Evolutionary conservation across 2,113 vertebrate genomes (phyloP).

Genomic region (Pseudonaja textilis): DNA sequence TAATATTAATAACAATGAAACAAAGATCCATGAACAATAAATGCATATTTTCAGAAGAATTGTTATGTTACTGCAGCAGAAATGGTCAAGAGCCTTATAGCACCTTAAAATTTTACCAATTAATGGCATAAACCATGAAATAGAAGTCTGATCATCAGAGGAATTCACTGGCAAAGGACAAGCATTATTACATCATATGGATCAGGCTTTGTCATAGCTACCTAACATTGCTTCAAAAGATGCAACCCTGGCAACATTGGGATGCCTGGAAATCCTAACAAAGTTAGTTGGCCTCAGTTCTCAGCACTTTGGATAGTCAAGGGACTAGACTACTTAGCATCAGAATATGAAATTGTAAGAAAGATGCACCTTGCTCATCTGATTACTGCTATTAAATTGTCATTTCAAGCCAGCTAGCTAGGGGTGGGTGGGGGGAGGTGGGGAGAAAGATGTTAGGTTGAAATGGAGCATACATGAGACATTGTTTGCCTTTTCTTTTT

Average conservation of each 20-base stretch:
- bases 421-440: background rate
- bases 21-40: background rate
- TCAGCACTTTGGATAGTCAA: background rate
- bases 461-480: background rate
- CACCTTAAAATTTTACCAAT: background rate
- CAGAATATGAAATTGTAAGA: background rate
- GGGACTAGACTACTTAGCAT: background rate
- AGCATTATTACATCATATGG: background rate
- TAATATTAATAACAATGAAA: background rate
- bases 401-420: background rate
- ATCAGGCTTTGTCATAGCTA: no score
- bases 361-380: background rate
- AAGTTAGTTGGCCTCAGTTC: background rate
- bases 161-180: background rate
- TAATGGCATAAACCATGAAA: background rate
- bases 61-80: background rate
- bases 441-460: background rate
- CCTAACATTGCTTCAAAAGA: background rate
- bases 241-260: background rate
- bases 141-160: background rate
- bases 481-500: background rate
- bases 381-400: background rate
- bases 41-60: background rate
- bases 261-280: background rate
- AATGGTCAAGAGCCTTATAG: background rate